A percentile compares a stretch with the other conserved stretches of the same genome.
phyloP scores from a whole-genome alignment of 2,888 invertebrate genomes.

The Meghimatium bilineatum region DNA sequence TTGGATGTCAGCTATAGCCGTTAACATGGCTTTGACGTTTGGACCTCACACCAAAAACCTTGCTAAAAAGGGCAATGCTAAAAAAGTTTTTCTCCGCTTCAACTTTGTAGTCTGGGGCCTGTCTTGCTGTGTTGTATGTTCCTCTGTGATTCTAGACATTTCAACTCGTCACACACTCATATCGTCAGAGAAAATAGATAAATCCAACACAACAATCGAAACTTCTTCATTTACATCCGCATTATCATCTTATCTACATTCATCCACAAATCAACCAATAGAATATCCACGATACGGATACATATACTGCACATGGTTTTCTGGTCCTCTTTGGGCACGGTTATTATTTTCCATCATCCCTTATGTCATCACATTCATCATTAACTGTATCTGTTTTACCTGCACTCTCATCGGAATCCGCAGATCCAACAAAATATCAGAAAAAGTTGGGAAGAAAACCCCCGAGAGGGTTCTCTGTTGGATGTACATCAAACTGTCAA shows the following conservation, averaged over 20 bases:
- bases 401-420: slow-evolving; percentile 49
- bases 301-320: slow-evolving; percentile 33
- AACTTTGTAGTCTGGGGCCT: slow-evolving; percentile 33
- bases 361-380: slow-evolving; percentile 41
- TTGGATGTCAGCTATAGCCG: slow-evolving; percentile 53
- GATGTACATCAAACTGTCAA: slow-evolving; percentile 35
- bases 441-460: slow-evolving; percentile 1
- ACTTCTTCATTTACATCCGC: neutral
- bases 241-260: neutral
- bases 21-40: slow-evolving; percentile 53
- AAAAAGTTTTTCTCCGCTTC: slow-evolving; percentile 7
- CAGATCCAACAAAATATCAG: neutral
- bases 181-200: neutral
- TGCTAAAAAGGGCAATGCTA: neutral
- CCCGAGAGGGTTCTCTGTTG: neutral
- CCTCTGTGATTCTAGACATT: slow-evolving; percentile 12
- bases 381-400: slow-evolving; percentile 47
- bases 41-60: neutral
- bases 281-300: slow-evolving; percentile 31
- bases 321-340: slow-evolving; percentile 30
- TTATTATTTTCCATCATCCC: slow-evolving; percentile 44
- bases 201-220: neutral
- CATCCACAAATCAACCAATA: neutral
- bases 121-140: neutral
- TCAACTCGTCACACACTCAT: neutral